A percentile compares a stretch with the other conserved stretches of the same genome.
Evolutionary conservation across 1,140 invertebrate genomes (phyloP).

Genomic region (Ephestia elutella): DNA sequence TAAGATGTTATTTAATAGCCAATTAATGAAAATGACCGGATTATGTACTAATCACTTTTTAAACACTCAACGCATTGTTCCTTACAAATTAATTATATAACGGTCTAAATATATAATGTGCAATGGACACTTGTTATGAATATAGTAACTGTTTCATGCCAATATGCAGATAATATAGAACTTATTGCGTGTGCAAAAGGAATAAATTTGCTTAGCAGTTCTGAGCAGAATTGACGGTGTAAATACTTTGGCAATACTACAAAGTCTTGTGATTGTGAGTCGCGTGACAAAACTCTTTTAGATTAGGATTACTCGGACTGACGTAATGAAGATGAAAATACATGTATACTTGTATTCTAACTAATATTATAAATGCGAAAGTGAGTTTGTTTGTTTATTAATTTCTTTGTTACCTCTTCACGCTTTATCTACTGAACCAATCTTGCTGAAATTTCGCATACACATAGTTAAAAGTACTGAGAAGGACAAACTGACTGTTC

Average conservation of each 20-base stretch:
- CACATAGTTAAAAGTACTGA: no score
- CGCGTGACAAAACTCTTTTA: background rate
- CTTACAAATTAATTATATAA: background rate
- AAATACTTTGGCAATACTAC: background rate
- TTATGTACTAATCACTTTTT: background rate
- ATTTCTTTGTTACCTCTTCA: no score
- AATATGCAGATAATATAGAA: background rate
- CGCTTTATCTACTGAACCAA: no score
- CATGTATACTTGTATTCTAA: no score
- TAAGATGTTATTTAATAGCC: background rate
- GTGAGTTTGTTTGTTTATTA: no score
- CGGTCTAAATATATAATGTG: background rate
- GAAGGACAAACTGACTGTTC: no score
- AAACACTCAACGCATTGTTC: background rate
- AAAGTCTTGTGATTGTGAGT: background rate
- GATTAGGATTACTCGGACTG: background rate
- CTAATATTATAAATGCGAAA: no score
- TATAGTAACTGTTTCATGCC: background rate
- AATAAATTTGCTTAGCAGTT: background rate
- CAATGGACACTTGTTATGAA: background rate
- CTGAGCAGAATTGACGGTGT: background rate
- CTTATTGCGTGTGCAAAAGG: background rate
- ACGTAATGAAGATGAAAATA: background rate
- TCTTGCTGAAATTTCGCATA: no score
- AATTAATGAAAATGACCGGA: background rate